Conservation (phyloP, 2,113 vertebrate species). For the Leiothrix lutea region DNA sequence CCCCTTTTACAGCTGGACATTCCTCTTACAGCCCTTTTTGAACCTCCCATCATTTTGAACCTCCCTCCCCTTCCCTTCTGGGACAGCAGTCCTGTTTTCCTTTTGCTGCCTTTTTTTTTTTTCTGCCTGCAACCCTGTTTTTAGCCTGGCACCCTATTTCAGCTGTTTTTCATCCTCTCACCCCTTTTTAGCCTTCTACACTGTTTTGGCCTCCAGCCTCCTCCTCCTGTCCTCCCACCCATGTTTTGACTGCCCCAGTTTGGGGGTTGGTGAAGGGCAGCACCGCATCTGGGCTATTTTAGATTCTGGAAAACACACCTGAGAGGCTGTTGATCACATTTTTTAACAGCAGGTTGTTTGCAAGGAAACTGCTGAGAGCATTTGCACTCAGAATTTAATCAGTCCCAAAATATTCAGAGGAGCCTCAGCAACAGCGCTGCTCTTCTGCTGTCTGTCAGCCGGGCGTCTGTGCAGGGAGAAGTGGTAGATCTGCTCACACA, state of each 20-base stretch:
- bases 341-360: constrained; percentile 45
- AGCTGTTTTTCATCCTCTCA: not conserved
- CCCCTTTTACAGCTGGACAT: not conserved
- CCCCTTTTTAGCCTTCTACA: not conserved
- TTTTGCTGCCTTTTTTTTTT: not conserved
- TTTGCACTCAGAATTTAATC: constrained; percentile 38
- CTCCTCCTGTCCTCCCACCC: not conserved
- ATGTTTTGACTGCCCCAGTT: not conserved
- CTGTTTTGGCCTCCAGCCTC: not conserved
- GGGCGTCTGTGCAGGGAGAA: not conserved
- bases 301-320: constrained; percentile 31
- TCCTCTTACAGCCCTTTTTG: not conserved
- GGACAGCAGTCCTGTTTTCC: not conserved
- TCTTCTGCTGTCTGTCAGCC: not conserved
- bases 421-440: not conserved
- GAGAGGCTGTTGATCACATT: constrained; percentile 38
- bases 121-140: not conserved
- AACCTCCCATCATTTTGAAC: not conserved
- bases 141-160: not conserved
- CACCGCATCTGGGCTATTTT: not conserved
- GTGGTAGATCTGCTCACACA: not conserved
- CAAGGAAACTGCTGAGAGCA: constrained; percentile 16
- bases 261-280: not conserved
- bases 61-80: not conserved
- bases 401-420: constrained; percentile 37